Conservation (phyloP, 2,888 invertebrate species). For the Blera fallax region DNA sequence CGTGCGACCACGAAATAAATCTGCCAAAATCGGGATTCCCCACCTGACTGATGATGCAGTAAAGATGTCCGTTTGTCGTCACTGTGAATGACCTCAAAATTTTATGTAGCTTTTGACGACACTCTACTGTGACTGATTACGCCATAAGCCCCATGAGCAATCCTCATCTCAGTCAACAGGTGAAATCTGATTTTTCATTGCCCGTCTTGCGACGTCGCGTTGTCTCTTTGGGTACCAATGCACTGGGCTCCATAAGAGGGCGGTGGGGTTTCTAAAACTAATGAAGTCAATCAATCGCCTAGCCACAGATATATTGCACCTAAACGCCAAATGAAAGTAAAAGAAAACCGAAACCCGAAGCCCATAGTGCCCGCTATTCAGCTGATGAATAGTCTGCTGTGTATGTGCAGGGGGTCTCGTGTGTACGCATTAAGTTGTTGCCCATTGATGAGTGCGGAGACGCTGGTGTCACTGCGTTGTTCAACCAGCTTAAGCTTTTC, state of each 20-base stretch:
- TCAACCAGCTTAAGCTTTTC: constrained; percentile 43
- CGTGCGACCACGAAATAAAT: constrained; percentile 12
- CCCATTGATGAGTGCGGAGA: constrained; percentile 48
- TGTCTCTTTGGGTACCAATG: background rate
- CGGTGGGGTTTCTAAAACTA: background rate
- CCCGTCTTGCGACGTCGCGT: background rate
- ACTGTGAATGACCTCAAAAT: constrained; percentile 10
- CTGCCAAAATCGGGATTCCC: constrained; percentile 12
- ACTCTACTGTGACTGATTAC: background rate
- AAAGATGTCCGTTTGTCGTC: background rate
- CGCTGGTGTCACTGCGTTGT: constrained; percentile 24
- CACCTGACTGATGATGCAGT: background rate
- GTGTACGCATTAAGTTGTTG: background rate
- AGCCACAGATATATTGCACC: constrained; percentile 4
- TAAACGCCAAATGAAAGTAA: constrained; percentile 29
- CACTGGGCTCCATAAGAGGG: background rate
- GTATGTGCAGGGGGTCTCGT: constrained; percentile 9
- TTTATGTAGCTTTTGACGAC: background rate
- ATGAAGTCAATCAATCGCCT: constrained; percentile 11
- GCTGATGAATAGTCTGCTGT: background rate
- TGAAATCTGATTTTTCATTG: background rate
- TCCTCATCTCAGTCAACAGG: background rate
- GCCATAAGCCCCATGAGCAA: background rate
- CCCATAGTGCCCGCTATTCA: background rate
- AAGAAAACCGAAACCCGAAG: constrained; percentile 30